Evolutionary conservation across 2,797 vertebrate genomes (phyloP).

Genomic region (Xiphorhynchus erythropygius): DNA sequence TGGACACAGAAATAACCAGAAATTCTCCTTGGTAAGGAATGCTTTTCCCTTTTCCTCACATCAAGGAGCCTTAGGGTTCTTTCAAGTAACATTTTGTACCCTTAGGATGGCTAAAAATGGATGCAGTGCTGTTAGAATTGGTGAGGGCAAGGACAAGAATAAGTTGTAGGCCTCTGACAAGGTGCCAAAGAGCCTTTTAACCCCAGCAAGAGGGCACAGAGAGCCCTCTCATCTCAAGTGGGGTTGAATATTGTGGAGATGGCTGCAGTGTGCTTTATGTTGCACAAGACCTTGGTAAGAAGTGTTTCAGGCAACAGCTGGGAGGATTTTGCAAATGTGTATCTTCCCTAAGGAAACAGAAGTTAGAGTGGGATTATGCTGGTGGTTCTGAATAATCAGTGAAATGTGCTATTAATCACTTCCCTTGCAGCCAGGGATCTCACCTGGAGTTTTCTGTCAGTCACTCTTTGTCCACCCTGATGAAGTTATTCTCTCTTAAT

Average conservation of each 20-base stretch:
- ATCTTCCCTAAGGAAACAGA: background rate
- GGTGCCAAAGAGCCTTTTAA: background rate
- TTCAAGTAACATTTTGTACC: background rate
- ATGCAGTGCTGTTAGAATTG: background rate
- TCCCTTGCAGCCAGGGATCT: background rate
- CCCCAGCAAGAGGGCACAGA: background rate
- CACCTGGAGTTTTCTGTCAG: background rate
- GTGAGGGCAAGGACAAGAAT: background rate
- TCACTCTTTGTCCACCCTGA: background rate
- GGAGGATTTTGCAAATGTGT: background rate
- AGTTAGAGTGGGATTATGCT: background rate
- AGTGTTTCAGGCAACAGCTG: background rate
- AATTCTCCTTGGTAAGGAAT: background rate
- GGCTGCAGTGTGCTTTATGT: background rate
- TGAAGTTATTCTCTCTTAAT: background rate
- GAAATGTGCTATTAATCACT: background rate
- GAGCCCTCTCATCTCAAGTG: too few relatives aligned
- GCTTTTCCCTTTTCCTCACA: background rate
- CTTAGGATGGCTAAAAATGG: background rate
- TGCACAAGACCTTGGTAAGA: background rate
- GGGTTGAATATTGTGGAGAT: background rate
- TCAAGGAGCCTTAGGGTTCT: background rate
- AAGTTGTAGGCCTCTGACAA: background rate
- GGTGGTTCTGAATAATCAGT: background rate
- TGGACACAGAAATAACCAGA: background rate